Percentiles rank a stretch among this genome's conserved stretches.
Conservation (phyloP, 2,113 vertebrate species). For the Psilopogon haemacephalus region DNA sequence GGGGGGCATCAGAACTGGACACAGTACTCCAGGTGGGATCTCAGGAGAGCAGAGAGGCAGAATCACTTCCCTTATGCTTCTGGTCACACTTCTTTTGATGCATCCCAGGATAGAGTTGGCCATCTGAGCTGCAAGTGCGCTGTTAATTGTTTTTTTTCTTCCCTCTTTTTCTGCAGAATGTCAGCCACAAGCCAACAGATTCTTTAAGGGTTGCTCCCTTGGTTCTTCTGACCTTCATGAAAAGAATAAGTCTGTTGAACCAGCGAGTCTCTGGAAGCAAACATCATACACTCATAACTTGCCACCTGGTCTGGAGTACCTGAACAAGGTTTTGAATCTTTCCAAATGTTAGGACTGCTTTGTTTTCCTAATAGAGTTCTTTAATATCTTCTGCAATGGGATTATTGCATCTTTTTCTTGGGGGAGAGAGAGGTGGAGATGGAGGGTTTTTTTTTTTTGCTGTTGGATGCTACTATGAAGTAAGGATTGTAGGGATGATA, state of each 20-base stretch:
- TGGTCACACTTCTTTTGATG: too few species aligned
- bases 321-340: constrained; percentile 71
- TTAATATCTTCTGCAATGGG: background rate
- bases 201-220: constrained; percentile 61
- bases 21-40: too few species aligned
- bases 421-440: too few species aligned
- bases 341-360: background rate
- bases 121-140: too few species aligned
- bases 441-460: background rate
- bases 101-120: too few species aligned
- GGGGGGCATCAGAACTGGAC: too few species aligned
- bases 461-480: background rate
- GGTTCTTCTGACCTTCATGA: constrained; percentile 51
- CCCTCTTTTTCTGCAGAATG: constrained; percentile 37
- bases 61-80: too few species aligned
- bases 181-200: constrained; percentile 1
- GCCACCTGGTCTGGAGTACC: constrained; percentile 77
- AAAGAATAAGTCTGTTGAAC: background rate
- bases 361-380: background rate
- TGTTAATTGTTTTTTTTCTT: too few species aligned
- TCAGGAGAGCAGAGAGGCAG: too few species aligned
- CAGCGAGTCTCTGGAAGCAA: constrained; percentile 24
- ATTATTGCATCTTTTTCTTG: background rate
- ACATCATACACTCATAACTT: background rate
- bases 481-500: background rate